Base-by-base conservation (phyloP, 2,888 invertebrate genomes). In the Scaeva pyrastri region DNA sequence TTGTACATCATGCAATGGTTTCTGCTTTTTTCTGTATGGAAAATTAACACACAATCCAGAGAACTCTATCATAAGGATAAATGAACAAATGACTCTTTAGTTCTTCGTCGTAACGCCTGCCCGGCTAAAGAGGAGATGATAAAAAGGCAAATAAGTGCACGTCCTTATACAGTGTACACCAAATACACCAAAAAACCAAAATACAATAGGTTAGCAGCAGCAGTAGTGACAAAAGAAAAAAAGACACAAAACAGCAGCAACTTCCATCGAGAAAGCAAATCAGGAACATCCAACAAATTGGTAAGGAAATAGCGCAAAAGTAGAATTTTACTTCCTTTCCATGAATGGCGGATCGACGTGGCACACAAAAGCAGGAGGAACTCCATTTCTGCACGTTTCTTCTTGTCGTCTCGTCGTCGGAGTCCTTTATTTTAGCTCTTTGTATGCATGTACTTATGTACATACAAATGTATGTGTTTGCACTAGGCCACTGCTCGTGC, bases 281-380 rank as follows among this genome's bases (percentile, higher is more conserved):
- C n/a, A n/a, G n/a, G n/a, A 52, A 60, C 60, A 36, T 26, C 58
- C 58, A 64, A 52, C 70, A 70, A 77, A 77, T 77, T 55, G 52
- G 77, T 70, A 62, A 70, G 50, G 70, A 70, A 71, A 60, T 71
- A 70, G 62, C 77, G 62, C 41, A 50, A 55, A 77, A 62, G 60
- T 71, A 77, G 52, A 62, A 62, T 41, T 71, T 71, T 23, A 77
- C 70, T 71, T 71, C 62, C 70, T 55, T 62, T 62, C 70, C 26
- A 48, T 16, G 55, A 31, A 50, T 23, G 26, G 36, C 26, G 62
- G 50, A 52, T 14, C 52, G 14, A 52, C 14, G n/a, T 19, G 16
- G 19, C n/a, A n/a, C n/a, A n/a, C n/a, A n/a, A n/a, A 39, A 19
- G 39, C 19, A 39, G 21, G 39, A 21, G n/a, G 10, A 58, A 31